A percentile compares a stretch with the other conserved stretches of the same genome.
These are phyloP conservation scores for Ceratitis capitata DNA, from an alignment of 1,140 invertebrate species.

Conservation along the genomic window DNA sequence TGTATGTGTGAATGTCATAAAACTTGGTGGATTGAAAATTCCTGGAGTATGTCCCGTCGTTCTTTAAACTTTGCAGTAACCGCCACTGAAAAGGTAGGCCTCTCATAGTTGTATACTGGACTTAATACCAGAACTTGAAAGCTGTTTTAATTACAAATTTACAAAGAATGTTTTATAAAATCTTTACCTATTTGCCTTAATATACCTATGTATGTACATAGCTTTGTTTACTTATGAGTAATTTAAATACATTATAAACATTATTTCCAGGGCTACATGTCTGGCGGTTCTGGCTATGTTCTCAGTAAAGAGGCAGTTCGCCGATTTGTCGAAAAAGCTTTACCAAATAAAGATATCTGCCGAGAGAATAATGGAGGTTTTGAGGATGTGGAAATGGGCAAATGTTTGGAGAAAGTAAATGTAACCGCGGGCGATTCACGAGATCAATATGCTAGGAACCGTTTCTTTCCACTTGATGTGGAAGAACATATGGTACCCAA, in stretches of 20 bases:
- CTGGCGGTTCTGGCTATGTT: slow-evolving; percentile 92
- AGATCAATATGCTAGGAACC: slow-evolving; percentile 83
- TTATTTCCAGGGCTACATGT: slow-evolving; percentile 85
- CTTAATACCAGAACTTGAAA: too few species aligned
- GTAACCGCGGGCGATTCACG: slow-evolving; percentile 88
- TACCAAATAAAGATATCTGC: slow-evolving; percentile 77
- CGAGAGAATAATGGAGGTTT: slow-evolving; percentile 75
- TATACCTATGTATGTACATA: too few species aligned
- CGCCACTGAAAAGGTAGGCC: too few species aligned
- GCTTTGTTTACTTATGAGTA: too few species aligned
- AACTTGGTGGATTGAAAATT: too few species aligned
- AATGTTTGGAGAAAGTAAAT: slow-evolving; percentile 86
- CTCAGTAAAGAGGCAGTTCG: slow-evolving; percentile 82
- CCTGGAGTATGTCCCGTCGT: too few species aligned
- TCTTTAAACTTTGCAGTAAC: too few species aligned
- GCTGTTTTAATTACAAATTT: too few species aligned
- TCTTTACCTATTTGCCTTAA: too few species aligned
- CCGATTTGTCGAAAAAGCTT: slow-evolving; percentile 77
- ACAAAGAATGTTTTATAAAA: too few species aligned
- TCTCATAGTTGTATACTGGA: too few species aligned
- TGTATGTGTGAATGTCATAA: too few species aligned
- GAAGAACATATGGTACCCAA: slow-evolving; percentile 91
- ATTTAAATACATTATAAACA: not conserved
- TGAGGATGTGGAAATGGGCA: slow-evolving; percentile 95
- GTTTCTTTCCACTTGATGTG: slow-evolving; percentile 94